phyloP scores from a whole-genome alignment of 2,888 invertebrate genomes.

The Melolontha melolontha region DNA sequence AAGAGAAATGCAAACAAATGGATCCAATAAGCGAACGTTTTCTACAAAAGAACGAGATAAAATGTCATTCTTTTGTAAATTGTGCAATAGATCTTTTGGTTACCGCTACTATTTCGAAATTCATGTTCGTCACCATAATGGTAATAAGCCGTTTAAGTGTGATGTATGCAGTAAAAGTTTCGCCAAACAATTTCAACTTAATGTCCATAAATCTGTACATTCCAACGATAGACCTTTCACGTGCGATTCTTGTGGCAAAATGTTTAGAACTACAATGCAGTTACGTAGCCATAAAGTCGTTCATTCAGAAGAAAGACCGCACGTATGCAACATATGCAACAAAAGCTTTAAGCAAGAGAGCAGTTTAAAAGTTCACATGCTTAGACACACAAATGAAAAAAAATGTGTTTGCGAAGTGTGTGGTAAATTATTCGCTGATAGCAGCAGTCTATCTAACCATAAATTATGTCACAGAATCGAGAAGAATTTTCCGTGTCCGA shows the following conservation, averaged over 20 bases:
- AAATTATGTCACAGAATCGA: not conserved
- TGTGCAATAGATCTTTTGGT: constrained; percentile 11
- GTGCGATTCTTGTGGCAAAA: constrained; percentile 28
- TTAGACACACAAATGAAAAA: constrained; percentile 1
- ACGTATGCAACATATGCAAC: constrained; percentile 4
- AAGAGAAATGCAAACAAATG: not conserved
- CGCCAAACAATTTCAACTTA: not conserved
- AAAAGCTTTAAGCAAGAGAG: not conserved
- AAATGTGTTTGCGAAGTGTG: constrained; percentile 16
- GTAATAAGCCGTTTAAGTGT: constrained; percentile 15
- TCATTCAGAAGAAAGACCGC: constrained; percentile 3
- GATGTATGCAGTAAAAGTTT: constrained; percentile 19
- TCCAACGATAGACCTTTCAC: not conserved
- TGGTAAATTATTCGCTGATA: constrained; percentile 11
- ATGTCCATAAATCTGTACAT: constrained; percentile 14
- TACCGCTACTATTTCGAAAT: constrained; percentile 10
- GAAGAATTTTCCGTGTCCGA: not conserved
- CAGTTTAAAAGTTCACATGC: not conserved
- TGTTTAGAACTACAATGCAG: not conserved
- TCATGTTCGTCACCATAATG: constrained; percentile 4
- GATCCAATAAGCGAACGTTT: no score
- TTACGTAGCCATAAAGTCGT: constrained; percentile 4
- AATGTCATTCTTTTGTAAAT: constrained; percentile 3
- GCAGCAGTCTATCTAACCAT: constrained; percentile 11
- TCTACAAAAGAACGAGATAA: constrained; percentile 2